A percentile compares a stretch with the other conserved stretches of the same genome.
phyloP scores from a whole-genome alignment of 92 coral and sea anemone species.

The Isaurus tuberculatus region DNA sequence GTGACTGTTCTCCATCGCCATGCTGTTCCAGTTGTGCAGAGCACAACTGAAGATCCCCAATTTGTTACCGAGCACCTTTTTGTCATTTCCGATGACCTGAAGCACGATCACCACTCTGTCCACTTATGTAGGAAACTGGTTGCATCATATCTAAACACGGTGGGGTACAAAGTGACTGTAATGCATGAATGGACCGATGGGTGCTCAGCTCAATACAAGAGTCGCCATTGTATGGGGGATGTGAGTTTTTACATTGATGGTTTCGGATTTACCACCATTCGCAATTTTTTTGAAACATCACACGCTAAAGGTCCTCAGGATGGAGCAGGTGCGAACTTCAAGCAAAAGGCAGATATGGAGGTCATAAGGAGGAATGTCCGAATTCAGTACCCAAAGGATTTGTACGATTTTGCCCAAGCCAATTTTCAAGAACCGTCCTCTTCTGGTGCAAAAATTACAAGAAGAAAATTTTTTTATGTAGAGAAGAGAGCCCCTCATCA shows the following conservation, averaged over 20 bases:
- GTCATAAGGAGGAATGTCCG: constrained; percentile 41
- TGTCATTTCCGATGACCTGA: not conserved
- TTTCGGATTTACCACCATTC: constrained; percentile 46
- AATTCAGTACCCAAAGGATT: constrained; percentile 50
- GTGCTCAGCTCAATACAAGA: constrained; percentile 66
- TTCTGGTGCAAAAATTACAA: constrained; percentile 34
- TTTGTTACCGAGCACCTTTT: constrained; percentile 1
- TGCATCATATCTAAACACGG: not conserved
- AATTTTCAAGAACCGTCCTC: constrained; percentile 38
- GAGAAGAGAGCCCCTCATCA: constrained; percentile 5
- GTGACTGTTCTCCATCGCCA: constrained; percentile 37
- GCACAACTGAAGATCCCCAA: not conserved
- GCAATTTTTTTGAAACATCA: constrained; percentile 64
- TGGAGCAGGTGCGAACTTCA: constrained; percentile 75
- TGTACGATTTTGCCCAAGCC: constrained; percentile 38
- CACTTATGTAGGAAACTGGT: constrained; percentile 2
- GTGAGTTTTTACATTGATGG: constrained; percentile 23
- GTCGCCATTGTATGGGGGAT: constrained; percentile 70
- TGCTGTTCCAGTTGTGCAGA: constrained; percentile 18
- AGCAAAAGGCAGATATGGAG: constrained; percentile 56
- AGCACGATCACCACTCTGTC: constrained; percentile 33
- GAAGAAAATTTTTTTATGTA: constrained; percentile 30
- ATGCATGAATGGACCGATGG: constrained; percentile 74
- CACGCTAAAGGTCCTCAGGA: constrained; percentile 76
- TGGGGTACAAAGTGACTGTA: constrained; percentile 31